Evolutionary conservation across 2,888 invertebrate species (phyloP).

Genomic region (Drosophila limbata): DNA sequence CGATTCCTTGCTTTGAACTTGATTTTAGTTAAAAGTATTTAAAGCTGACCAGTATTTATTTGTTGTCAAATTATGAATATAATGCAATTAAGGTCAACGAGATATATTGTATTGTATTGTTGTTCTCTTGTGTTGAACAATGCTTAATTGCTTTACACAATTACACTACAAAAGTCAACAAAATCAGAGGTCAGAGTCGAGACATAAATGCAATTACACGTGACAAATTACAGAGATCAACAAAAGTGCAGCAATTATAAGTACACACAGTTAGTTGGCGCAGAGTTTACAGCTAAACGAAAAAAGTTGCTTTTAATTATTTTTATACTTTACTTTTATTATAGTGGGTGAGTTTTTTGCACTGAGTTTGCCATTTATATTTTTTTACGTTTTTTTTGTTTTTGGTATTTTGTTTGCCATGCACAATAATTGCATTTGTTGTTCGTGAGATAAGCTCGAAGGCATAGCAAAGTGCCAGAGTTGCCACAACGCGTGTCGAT

Average conservation of each 20-base stretch:
- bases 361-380: background rate
- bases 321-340: constrained; percentile 38
- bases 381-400: constrained; percentile 24
- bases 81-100: constrained; percentile 11
- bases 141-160: constrained; percentile 33
- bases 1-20: background rate
- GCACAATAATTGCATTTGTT: constrained; percentile 67
- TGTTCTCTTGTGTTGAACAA: constrained; percentile 4
- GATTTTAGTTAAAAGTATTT: background rate
- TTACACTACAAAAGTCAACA: constrained; percentile 47
- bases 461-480: constrained; percentile 25
- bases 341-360: constrained; percentile 17
- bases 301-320: constrained; percentile 61
- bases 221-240: constrained; percentile 62
- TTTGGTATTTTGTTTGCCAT: constrained; percentile 32
- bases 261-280: constrained; percentile 19
- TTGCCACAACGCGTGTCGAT: constrained; percentile 34
- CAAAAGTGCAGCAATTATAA: constrained; percentile 32
- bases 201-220: constrained; percentile 60
- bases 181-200: constrained; percentile 50
- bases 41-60: background rate
- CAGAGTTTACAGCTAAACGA: constrained; percentile 14
- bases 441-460: constrained; percentile 51
- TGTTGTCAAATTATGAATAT: constrained; percentile 2
- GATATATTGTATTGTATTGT: constrained; percentile 1